Base-by-base conservation (phyloP, 2,888 invertebrate species). In the Himalopsyche japonica region DNA sequence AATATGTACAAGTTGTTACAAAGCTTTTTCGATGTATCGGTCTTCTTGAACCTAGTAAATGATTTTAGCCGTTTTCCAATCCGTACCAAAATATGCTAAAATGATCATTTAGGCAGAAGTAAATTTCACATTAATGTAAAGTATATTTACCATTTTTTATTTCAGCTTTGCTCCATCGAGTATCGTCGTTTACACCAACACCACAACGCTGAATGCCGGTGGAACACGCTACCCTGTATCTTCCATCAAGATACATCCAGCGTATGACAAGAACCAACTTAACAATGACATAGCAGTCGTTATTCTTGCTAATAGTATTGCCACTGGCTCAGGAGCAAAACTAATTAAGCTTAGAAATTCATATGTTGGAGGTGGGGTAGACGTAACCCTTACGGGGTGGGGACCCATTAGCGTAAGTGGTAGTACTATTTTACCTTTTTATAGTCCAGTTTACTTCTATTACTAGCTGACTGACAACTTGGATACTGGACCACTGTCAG, bases 261-360 rank as follows among this genome's bases (percentile, higher is more conserved):
- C 89, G 1, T 93, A 91, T 88, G 88, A 92, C 86, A 83, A 88
- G 0, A 12, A 64, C 0, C 80, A 88, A 15, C 91, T 92, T 76
- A 85, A 10, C 0, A 92, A 93, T 86, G 93, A 93, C 88, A 89
- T 93, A 86, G 92, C 92, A 86, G 88, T 93, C 0, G 87, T 93
- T n/a, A 90, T 89, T 83, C 88, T 92, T 0, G 81, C 87, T 0
- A 79, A 80, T 0, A 88, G 89, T 3, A 92, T 93, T 8, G 85
- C 85, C 86, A 91, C 91, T 86, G 89, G 83, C 57, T 88, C 89
- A 1, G 87, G 84, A 2, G 90, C 92, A 1, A 90, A 90, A 86
- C 89, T 92, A 0, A 90, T 93, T 27, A 86, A 86, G 0, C 87
- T 92, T 7, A 90, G 91, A 3, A 88, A 88, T 0, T 82, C 86